These are phyloP conservation scores for Drosophila diplacantha DNA, from an alignment of 2,888 invertebrate genomes.

Conservation along the genomic window DNA sequence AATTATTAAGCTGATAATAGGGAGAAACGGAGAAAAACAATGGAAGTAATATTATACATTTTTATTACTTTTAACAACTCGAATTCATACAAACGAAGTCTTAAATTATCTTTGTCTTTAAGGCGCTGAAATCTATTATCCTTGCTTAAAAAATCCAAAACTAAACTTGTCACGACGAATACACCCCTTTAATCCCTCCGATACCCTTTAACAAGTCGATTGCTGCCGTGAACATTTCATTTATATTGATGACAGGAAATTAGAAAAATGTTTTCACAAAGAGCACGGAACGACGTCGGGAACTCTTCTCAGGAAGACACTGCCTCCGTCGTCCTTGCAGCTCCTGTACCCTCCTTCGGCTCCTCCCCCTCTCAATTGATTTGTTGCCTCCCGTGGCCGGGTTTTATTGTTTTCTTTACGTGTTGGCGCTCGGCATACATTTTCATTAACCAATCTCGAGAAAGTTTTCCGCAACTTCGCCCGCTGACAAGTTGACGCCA, in stretches of 20 bases:
- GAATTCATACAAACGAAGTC: neutral
- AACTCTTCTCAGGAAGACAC: slow-evolving; percentile 23
- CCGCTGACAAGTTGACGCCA: slow-evolving; percentile 21
- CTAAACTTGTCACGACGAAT: neutral
- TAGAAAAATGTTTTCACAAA: slow-evolving; percentile 69
- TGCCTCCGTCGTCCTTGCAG: slow-evolving; percentile 15
- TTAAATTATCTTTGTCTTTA: neutral
- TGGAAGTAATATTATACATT: neutral
- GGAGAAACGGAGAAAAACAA: no score
- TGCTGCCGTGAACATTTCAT: slow-evolving; percentile 59
- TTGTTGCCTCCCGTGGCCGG: slow-evolving; percentile 23
- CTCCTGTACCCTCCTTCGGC: neutral
- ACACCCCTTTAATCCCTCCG: neutral
- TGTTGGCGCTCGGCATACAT: slow-evolving; percentile 39
- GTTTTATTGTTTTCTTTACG: slow-evolving; percentile 39
- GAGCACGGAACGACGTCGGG: slow-evolving; percentile 34
- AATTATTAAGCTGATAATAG: neutral
- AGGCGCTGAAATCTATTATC: neutral
- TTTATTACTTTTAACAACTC: neutral
- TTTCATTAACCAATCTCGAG: slow-evolving; percentile 57
- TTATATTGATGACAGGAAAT: slow-evolving; percentile 73
- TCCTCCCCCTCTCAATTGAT: slow-evolving; percentile 16
- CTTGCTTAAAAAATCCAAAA: neutral
- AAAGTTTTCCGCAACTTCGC: slow-evolving; percentile 20
- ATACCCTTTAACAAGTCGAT: slow-evolving; percentile 20